A percentile compares a stretch with the other conserved stretches of the same genome.
phyloP scores from a whole-genome alignment of 2,888 invertebrate species.

The Patella depressa region DNA sequence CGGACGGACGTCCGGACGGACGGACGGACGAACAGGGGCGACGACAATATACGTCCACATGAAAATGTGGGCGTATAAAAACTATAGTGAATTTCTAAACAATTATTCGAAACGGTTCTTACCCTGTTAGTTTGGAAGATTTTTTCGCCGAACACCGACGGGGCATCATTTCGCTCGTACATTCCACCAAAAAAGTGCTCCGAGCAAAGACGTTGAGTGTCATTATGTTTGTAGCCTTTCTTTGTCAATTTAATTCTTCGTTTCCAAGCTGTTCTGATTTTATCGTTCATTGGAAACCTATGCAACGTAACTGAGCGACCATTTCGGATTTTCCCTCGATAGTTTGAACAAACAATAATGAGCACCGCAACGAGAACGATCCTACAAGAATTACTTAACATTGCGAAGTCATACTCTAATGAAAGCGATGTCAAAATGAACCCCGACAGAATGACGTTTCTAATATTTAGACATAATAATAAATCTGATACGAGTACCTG shows the following conservation, averaged over 20 bases:
- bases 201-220: background rate
- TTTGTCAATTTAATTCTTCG: background rate
- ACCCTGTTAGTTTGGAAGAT: background rate
- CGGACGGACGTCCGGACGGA: no score
- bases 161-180: background rate
- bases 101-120: background rate
- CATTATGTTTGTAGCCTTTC: background rate
- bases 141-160: background rate
- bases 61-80: no score
- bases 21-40: no score
- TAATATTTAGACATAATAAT: no score
- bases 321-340: background rate
- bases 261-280: background rate
- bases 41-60: no score
- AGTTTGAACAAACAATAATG: background rate
- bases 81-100: no score
- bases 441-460: no score
- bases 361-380: no score
- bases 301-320: slow-evolving; percentile 5
- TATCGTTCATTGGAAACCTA: slow-evolving; percentile 1
- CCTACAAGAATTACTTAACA: no score
- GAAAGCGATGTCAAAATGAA: no score
- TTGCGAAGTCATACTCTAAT: no score
- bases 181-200: background rate
- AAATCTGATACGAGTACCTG: no score